These are phyloP conservation scores for Lacerta agilis DNA, from an alignment of 2,797 vertebrate genomes.

Conservation along the genomic window DNA sequence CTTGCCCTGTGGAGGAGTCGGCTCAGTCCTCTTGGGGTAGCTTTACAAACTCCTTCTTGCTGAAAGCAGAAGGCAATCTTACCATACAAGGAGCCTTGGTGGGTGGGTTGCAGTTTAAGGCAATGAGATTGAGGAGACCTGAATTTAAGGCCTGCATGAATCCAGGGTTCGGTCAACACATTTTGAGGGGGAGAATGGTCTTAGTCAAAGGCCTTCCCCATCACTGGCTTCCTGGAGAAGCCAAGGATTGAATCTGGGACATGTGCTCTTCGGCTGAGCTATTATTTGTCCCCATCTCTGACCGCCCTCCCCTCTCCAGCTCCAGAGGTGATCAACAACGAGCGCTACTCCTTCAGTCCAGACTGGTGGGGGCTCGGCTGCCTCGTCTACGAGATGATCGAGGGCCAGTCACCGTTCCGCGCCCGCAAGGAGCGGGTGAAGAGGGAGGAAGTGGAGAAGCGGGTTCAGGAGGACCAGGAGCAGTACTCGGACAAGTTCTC, in stretches of 20 bases:
- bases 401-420: conserved; percentile 78
- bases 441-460: conserved; percentile 79
- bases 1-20: neutral
- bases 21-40: neutral
- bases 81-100: neutral
- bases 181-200: neutral
- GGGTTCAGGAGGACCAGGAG: conserved; percentile 73
- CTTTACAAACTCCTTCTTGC: neutral
- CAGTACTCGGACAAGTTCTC: conserved; percentile 76
- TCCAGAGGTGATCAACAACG: conserved; percentile 83
- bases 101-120: too few relatives aligned
- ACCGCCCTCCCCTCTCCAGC: conserved; percentile 67
- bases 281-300: neutral
- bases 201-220: neutral
- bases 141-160: neutral
- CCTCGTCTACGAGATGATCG: conserved; percentile 88
- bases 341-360: conserved; percentile 75
- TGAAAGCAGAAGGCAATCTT: neutral
- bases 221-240: neutral
- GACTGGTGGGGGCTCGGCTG: conserved; percentile 93
- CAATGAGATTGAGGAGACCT: neutral
- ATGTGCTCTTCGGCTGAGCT: too few relatives aligned
- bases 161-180: neutral
- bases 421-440: conserved; percentile 74
- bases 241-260: neutral